Base-by-base conservation (phyloP, 2,113 vertebrate species). In the Bufo gargarizans region DNA sequence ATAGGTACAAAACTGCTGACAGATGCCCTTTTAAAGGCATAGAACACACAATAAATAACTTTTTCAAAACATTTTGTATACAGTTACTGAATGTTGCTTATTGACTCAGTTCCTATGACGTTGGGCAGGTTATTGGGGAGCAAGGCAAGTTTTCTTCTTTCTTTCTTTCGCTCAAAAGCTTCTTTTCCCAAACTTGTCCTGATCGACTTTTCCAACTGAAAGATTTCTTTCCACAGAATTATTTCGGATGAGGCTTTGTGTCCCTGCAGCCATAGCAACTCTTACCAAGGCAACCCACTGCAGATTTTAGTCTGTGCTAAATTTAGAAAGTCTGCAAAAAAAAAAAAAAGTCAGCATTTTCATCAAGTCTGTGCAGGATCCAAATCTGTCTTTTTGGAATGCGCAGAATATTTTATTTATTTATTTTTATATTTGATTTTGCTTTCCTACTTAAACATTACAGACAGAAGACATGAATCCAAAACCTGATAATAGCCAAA, bases 201-300 rank as follows among this genome's bases (percentile, higher is more conserved):
- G 49, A 76, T 3, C 3, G 55, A 79, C 77, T 88, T 13, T 90
- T 71, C 86, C 89, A 69, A 90, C 56, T 84, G 89, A 89, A 94
- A 92, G 85, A 89, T 93, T 93, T 93, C 91, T 92, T 94, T 93
- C 90, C 89, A 58, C 22, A 83, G 89, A 86, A 74, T 89, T 89
- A 88, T 91, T 82, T 82, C 92, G 91, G 89, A 91, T 94, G 90
- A 93, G 93, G 90, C 93, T 93, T 94, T 86, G 76, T 92, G 89
- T 94, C 92, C 90, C 91, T 93, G 94, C 93, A 95, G 91, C 93
- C 94, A 96, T 95, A 93, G 95, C 94, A 96, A 95, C 94, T 0
- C 93, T 94, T 94, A 92, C 95, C 95, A 95, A 94, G 94, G 93
- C 93, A 96, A 95, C 94, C 90, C 89, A 88, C 88, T 89, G 20